These are phyloP conservation scores for Spongilla lacustris DNA, from an alignment of 37 sponge, comb jelly and placozoan genomes.

Conservation along the genomic window DNA sequence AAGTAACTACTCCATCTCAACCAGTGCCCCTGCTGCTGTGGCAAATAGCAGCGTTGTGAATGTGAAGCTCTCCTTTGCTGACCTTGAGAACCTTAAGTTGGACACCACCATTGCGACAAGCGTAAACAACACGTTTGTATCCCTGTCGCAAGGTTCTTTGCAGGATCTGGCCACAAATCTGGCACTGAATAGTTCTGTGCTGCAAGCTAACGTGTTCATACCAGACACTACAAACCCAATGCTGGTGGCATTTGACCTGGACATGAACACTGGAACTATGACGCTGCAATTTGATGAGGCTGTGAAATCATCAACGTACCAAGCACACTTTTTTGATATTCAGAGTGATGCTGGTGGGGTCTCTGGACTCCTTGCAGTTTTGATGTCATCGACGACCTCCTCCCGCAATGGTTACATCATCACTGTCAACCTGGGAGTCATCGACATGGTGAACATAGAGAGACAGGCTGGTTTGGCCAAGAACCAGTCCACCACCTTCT, in stretches of 20 bases:
- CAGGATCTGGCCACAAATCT: conserved; percentile 68
- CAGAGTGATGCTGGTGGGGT: conserved; percentile 33
- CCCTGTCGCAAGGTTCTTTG: conserved; percentile 41
- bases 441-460: conserved; percentile 36
- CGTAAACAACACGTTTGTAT: conserved; percentile 51
- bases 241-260: conserved; percentile 64
- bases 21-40: conserved; percentile 1
- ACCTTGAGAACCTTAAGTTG: conserved; percentile 76
- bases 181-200: conserved; percentile 33
- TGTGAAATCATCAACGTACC: conserved; percentile 41
- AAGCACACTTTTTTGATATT: conserved; percentile 46
- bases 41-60: conserved; percentile 11
- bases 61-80: conserved; percentile 49
- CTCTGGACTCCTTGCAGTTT: conserved; percentile 4
- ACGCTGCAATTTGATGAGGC: conserved; percentile 74
- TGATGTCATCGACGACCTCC: background rate
- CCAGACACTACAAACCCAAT: conserved; percentile 65
- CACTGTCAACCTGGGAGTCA: background rate
- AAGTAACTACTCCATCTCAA: conserved; percentile 18
- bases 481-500: conserved; percentile 50
- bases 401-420: conserved; percentile 39
- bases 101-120: conserved; percentile 64
- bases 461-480: conserved; percentile 22
- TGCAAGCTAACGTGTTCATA: conserved; percentile 18
- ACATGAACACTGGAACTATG: conserved; percentile 55